Evolutionary conservation across 2,797 vertebrate species (phyloP).

Genomic region (Pangasius sanitwongsei): DNA sequence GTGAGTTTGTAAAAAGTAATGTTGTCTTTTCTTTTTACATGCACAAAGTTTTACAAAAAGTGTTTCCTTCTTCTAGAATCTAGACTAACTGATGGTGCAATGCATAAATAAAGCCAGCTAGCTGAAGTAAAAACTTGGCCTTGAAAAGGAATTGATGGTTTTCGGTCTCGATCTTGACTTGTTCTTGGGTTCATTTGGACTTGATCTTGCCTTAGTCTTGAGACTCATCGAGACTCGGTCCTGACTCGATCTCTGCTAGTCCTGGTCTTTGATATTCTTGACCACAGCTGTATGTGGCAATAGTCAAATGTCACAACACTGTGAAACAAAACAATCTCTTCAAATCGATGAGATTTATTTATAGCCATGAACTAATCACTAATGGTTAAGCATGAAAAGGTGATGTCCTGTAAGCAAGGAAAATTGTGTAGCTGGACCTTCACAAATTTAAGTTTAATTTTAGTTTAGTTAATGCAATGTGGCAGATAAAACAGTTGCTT

Average conservation of each 20-base stretch:
- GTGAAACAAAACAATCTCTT: background rate
- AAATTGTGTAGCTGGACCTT: background rate
- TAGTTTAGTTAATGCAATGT: background rate
- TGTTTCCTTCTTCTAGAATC: too few species aligned
- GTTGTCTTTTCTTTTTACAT: too few species aligned
- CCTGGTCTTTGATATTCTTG: background rate
- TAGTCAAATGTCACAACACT: background rate
- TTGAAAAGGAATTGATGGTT: too few species aligned
- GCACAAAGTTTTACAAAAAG: too few species aligned
- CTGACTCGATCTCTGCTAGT: background rate
- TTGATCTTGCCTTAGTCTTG: background rate
- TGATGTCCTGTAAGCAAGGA: background rate
- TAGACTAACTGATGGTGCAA: too few species aligned
- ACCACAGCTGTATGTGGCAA: background rate
- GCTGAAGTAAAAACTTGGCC: too few species aligned
- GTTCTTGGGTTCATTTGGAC: background rate
- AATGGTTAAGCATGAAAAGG: background rate
- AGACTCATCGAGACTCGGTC: background rate
- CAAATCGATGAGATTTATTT: background rate
- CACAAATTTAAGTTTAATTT: background rate
- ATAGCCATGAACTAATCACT: background rate
- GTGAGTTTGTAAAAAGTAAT: background rate
- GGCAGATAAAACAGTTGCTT: background rate
- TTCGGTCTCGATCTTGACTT: too few species aligned
- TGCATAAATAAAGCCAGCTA: too few species aligned